Conservation (phyloP, 1,140 invertebrate species). For the Lepidurus couesii region DNA sequence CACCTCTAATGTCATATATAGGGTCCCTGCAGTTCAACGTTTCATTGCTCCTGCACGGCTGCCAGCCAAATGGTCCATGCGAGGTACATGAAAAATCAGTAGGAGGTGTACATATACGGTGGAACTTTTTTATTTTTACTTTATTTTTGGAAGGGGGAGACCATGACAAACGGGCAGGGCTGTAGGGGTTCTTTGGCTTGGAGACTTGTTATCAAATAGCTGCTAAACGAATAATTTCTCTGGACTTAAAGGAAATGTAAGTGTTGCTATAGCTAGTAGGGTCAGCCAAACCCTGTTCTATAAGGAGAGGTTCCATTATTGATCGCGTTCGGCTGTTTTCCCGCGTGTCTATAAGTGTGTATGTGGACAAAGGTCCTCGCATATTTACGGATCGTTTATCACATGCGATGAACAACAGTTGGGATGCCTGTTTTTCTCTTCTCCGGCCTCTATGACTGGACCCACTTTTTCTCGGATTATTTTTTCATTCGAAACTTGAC, state of each 20-base stretch:
- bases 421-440: background rate
- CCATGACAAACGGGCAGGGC: background rate
- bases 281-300: background rate
- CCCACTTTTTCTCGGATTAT: background rate
- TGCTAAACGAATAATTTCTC: background rate
- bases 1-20: background rate
- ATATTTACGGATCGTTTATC: conserved; percentile 22
- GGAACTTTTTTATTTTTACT: background rate
- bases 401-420: background rate
- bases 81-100: background rate
- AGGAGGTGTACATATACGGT: background rate
- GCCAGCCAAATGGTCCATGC: background rate
- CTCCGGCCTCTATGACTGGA: background rate
- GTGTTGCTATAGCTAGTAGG: background rate
- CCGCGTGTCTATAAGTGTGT: background rate
- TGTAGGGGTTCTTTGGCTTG: background rate
- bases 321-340: background rate
- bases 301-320: conserved; percentile 10
- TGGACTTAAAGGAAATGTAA: background rate
- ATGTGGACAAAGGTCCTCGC: conserved; percentile 12
- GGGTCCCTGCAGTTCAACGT: background rate
- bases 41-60: background rate
- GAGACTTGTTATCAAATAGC: background rate
- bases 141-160: background rate
- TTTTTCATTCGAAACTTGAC: background rate